phyloP scores from a whole-genome alignment of 2,797 vertebrate genomes.

The Rhinichthys osculus region DNA sequence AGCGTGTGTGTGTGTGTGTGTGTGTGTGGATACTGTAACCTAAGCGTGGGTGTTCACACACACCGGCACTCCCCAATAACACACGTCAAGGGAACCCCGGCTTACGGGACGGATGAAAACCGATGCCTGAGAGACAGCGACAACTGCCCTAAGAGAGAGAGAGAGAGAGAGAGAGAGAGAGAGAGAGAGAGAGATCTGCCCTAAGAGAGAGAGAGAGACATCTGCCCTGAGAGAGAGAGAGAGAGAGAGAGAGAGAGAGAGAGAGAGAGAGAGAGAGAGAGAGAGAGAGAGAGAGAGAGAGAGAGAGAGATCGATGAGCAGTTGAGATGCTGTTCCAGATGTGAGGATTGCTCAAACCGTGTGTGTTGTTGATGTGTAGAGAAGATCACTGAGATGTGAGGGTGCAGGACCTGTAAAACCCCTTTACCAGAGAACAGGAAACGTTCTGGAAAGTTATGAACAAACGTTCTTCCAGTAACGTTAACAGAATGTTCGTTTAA shows the following conservation, averaged over 20 bases:
- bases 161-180: no score
- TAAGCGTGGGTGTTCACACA: slow-evolving; percentile 58
- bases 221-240: no score
- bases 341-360: no score
- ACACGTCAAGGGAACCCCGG: slow-evolving; percentile 17
- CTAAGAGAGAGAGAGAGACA: no score
- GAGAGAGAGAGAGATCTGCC: no score
- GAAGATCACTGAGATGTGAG: not conserved
- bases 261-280: not conserved
- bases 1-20: slow-evolving; percentile 11
- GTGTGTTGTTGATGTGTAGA: not conserved
- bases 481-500: not conserved
- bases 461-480: not conserved
- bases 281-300: no score
- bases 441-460: not conserved
- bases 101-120: not conserved
- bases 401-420: not conserved
- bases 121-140: not conserved
- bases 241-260: no score
- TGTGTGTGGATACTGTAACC: slow-evolving; percentile 35
- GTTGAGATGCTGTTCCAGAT: not conserved
- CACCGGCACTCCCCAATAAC: slow-evolving; percentile 57
- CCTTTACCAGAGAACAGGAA: not conserved
- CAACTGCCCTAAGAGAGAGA: not conserved
- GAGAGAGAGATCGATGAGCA: not conserved